Evolutionary conservation across 2,797 vertebrate species (phyloP), one percentile per base, ranked within the genome.

Genomic region (Neomorphus geoffroyi): DNA sequence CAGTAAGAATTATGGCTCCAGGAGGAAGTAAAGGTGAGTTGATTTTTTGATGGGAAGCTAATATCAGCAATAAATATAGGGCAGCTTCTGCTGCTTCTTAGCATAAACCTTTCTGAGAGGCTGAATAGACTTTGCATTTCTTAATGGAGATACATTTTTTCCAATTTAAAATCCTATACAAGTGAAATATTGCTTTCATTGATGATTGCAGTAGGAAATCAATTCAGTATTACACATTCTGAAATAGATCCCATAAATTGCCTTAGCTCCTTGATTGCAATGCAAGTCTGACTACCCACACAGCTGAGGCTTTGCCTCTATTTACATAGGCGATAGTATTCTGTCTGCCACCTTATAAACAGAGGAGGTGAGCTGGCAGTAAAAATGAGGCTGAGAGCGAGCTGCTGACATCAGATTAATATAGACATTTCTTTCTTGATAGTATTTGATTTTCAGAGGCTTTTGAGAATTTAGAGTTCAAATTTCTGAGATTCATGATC

Each of bases 181-280:
- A 93, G 73, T 79, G 89, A 93, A 93, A 86, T 88, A 79, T 32
- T 70, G 51, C 56, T 86, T 92, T 92, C 77, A 92, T 23, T 81
- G 62, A 64, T 60, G 80, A 80, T 53, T 0, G 0, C 70, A 90
- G 64, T 32, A 64, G 60, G 66, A 88, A 91, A 96, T 93, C 85
- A 86, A 70, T 93, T 93, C 77, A 53, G 53, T 60, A 77, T 91
- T 83, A 60, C 54, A 75, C 26, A 37, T 45, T 66, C 51, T 8
- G 19, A 91, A 95, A 93, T 53, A 80, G 83, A 90, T 84, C 45
- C 66, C 60, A 92, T 81, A 90, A 91, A 90, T 84, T 93, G 54
- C 45, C 51, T 72, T 41, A 75, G 26, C 43, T 70, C 43, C 58
- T 58, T 70, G 70, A 77, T 46, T 90, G 88, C 46, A 80, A 13